phyloP scores from a whole-genome alignment of 2,888 invertebrate species.

The Caenorhabditis sp. region DNA sequence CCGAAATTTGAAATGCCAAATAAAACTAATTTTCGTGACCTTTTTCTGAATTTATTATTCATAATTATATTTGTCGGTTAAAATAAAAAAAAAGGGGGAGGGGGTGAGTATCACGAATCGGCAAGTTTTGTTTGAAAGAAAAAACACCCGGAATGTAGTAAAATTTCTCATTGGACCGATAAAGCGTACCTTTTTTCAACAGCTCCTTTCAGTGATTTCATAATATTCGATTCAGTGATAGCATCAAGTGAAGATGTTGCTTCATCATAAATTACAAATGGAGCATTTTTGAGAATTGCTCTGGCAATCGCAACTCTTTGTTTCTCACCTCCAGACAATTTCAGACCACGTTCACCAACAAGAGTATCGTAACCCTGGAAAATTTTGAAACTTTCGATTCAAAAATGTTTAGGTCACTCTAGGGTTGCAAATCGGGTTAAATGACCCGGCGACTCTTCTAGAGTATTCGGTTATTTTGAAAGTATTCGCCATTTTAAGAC shows the following conservation, averaged over 20 bases:
- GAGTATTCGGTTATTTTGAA: too few species aligned
- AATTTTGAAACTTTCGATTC: not conserved
- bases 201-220: conserved; percentile 64
- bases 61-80: too few species aligned
- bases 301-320: conserved; percentile 97
- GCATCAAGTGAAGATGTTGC: conserved; percentile 97
- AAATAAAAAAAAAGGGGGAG: too few species aligned
- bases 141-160: too few species aligned
- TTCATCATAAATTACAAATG: conserved; percentile 84
- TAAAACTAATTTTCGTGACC: too few species aligned
- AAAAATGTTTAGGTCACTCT: not conserved
- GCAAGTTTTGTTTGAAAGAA: too few species aligned
- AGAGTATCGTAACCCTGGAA: conserved; percentile 77
- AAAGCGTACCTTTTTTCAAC: conserved; percentile 39
- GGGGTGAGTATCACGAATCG: too few species aligned
- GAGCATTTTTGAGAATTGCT: conserved; percentile 81
- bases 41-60: too few species aligned
- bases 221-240: conserved; percentile 87
- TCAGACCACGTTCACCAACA: conserved; percentile 94
- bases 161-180: too few species aligned
- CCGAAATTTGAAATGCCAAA: too few species aligned
- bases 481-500: too few species aligned
- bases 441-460: too few species aligned
- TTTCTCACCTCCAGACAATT: conserved; percentile 97
- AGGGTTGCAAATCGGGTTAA: not conserved